These are phyloP conservation scores for Cotesia chilonis DNA, from an alignment of 1,140 invertebrate species.

Conservation along the genomic window DNA sequence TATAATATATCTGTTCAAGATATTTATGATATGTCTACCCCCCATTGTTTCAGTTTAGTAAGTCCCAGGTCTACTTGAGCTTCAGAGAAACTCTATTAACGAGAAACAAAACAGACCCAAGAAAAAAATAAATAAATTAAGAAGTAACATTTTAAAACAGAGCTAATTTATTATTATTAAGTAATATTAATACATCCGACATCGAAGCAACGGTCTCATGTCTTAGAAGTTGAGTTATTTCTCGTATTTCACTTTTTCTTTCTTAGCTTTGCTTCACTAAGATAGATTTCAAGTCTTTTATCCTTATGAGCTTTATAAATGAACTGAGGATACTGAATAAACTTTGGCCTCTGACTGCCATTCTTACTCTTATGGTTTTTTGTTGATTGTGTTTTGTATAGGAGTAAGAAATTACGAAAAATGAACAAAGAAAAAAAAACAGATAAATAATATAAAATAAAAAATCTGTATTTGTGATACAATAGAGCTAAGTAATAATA, in stretches of 20 bases:
- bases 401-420: background rate
- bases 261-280: background rate
- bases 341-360: slow-evolving; percentile 1
- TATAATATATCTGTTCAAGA: background rate
- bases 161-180: background rate
- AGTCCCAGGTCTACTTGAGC: background rate
- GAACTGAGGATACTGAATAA: slow-evolving; percentile 19
- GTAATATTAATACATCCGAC: slow-evolving; percentile 19
- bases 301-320: slow-evolving; percentile 30
- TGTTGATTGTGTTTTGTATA: background rate
- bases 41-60: slow-evolving; percentile 3
- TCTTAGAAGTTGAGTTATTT: background rate
- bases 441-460: slow-evolving; percentile 1
- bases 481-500: background rate
- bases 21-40: background rate
- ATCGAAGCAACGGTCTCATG: too few species aligned
- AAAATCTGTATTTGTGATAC: background rate
- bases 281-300: slow-evolving; percentile 19
- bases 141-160: slow-evolving; percentile 25
- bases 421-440: background rate
- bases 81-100: background rate
- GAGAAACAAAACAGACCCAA: slow-evolving; percentile 6
- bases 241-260: slow-evolving; percentile 25
- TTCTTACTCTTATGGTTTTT: background rate
- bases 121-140: slow-evolving; percentile 8